Base-by-base conservation (phyloP, 2,888 invertebrate genomes). In the Merodon equestris region DNA sequence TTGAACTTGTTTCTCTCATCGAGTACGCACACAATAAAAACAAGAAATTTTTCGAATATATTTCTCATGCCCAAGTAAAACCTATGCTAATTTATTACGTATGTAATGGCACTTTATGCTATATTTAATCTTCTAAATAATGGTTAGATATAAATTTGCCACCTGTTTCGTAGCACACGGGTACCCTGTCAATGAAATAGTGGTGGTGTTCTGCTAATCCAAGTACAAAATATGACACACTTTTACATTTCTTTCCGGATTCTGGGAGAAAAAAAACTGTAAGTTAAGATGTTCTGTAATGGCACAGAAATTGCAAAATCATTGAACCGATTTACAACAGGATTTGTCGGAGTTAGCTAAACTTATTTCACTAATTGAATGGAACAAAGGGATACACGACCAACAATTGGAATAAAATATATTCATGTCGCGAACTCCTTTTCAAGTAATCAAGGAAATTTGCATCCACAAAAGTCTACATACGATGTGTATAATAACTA, bases 271-370 rank as follows among this genome's bases (percentile, higher is more conserved):
- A n/a, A n/a, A n/a, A n/a, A n/a, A 64, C 58, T 71, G 64, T 64
- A 57, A 48, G 47, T 73, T 67, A 60, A 70, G 61, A 70, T 56
- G 51, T 63, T 51, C 40, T 9, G 63, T 64, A 71, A 75, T 75
- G 71, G 53, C 63, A 36, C 57, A 71, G 47, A 64, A 75, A 71
- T 75, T 71, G 53, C 75, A 14, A 53, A 71, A 71, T 75, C 58
- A 71, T 56, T 75, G 58, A 64, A 19, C 44, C 71, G 75, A 58
- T 70, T 58, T 63, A 66, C 54, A 57, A 18, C 14, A 9, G 17
- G 1, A 36, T 36, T 36, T 36, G 27, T 51, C 34, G 40, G 12
- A 17, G 48, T 75, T 71, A 70, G 45, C 54, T 44, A 64, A 48
- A 58, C 17, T n/a, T 2, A 15, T 14, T 15, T n/a, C 7, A 51